Evolutionary conservation across 2,888 invertebrate genomes (phyloP), one percentile per base, ranked within the genome.

Genomic region (Athrips mouffetella): DNA sequence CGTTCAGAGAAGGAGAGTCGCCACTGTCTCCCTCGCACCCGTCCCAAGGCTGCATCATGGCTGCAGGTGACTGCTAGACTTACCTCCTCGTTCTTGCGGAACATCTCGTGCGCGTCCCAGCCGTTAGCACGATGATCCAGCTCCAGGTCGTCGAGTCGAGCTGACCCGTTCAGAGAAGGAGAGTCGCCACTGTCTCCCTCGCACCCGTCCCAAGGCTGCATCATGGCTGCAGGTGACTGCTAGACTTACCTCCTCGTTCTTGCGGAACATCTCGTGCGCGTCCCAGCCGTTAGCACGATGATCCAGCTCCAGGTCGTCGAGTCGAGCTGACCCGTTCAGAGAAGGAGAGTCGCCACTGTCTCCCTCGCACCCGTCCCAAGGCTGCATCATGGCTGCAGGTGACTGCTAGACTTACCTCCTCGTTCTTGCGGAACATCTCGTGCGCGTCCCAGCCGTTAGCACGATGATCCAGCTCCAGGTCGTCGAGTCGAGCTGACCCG

Each of bases 31-130:
- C 31, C 20, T 33, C 45, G 45, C n/a, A n/a, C n/a, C n/a, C n/a
- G n/a, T n/a, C n/a, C n/a, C n/a, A n/a, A n/a, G n/a, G n/a, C n/a
- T n/a, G 39, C n/a, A n/a, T n/a, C n/a, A n/a, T n/a, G n/a, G n/a
- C n/a, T n/a, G n/a, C n/a, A n/a, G n/a, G n/a, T n/a, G n/a, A n/a
- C n/a, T n/a, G n/a, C 92, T 92, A 49, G n/a, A n/a, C n/a, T n/a
- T n/a, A n/a, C 27, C 68, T 88, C 87, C 76, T 96, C 96, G 85
- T 98, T 98, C 76, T 94, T 96, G n/a, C 93, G 91, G 85, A 99
- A 98, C 98, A 99, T 99, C 62, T 98, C 98, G 78, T 94, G 93
- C 1, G 95, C 94, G 89, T 97, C 96, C 98, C 99, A 99, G 50
- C 98, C 98, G 89, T 97, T 97, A 80, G 93, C 91, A 58, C 92